Evolutionary conservation across 2,113 vertebrate genomes (phyloP), one percentile per base, ranked within the genome.

Genomic region (Herpetotheres cachinnans): DNA sequence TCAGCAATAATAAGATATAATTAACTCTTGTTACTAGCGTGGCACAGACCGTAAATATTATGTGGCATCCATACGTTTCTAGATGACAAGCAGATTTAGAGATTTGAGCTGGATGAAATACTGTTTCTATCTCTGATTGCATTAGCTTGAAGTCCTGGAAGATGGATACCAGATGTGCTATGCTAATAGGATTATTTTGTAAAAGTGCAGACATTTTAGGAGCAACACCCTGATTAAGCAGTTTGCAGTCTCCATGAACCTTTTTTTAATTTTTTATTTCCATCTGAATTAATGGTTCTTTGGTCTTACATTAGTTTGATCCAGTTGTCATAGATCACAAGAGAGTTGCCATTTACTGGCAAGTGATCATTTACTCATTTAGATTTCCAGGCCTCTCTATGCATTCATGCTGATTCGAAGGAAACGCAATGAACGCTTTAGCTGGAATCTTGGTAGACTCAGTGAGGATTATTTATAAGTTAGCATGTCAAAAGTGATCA

Each of bases 141-240:
- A 80, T 91, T 96, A 90, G 46, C 58, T 90, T 74, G 30, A 95
- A 85, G 29, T 46, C 54, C 52, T 66, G 58, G 62, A 87, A 87
- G 70, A 89, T 85, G 21, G 47, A 69, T 80, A 94, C 66, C 93
- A 95, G 89, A 92, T 91, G 81, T 93, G n/a, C 42, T 85, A 22
- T 85, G 36, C 27, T 95, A 94, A 95, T 46, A 85, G 25, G 56
- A 89, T 87, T 86, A 77, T 72, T 94, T 92, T 61, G 63, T 76
- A 70, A 32, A 74, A 93, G 56, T 76, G 77, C 34, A 76, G 91
- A 65, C 10, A 82, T 91, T 91, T 89, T 80, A 82, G 83, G 46
- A 93, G n/a, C 40, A 93, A 70, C 54, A 80, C 62, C 12, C 61
- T 72, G 42, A 84, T 90, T 54, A 82, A 77, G 49, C 16, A 69